phyloP scores from a whole-genome alignment of 2,797 vertebrate species.

The Tokudaia tokunoshimensis region DNA sequence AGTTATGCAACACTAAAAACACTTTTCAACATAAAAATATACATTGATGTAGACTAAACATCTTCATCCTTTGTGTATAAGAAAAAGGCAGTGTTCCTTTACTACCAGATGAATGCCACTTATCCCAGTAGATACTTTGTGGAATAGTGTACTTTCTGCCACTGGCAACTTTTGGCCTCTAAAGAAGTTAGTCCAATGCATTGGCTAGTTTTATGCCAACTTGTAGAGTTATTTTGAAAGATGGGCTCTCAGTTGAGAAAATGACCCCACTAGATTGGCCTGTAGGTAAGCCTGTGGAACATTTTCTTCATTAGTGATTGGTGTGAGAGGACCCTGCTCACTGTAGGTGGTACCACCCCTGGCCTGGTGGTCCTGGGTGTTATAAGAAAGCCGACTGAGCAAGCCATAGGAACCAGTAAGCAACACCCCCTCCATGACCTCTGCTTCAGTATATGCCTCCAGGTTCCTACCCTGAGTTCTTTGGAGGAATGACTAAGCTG shows the following conservation, averaged over 20 bases:
- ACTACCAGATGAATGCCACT: not conserved
- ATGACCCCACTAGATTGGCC: not conserved
- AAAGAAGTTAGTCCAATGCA: not conserved
- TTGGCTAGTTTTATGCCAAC: not conserved
- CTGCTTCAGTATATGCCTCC: not conserved
- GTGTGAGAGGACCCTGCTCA: not conserved
- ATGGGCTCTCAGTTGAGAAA: not conserved
- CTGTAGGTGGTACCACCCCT: not conserved
- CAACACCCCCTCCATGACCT: not conserved
- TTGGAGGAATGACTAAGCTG: not conserved
- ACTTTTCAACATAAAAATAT: not conserved
- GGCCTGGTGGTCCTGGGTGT: not conserved
- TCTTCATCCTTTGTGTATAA: not conserved
- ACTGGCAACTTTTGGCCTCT: not conserved
- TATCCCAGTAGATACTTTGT: not conserved
- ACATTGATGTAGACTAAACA: not conserved
- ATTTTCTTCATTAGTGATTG: not conserved
- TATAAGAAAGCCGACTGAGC: not conserved
- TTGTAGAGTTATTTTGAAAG: not conserved
- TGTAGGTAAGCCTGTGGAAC: not conserved
- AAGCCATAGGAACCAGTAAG: not conserved
- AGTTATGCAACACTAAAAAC: not conserved
- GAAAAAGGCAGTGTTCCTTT: not conserved
- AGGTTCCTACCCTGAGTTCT: not conserved
- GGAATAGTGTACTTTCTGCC: not conserved